These are phyloP conservation scores for Clarias magur DNA, from an alignment of 2,113 vertebrate genomes.

Conservation along the genomic window DNA sequence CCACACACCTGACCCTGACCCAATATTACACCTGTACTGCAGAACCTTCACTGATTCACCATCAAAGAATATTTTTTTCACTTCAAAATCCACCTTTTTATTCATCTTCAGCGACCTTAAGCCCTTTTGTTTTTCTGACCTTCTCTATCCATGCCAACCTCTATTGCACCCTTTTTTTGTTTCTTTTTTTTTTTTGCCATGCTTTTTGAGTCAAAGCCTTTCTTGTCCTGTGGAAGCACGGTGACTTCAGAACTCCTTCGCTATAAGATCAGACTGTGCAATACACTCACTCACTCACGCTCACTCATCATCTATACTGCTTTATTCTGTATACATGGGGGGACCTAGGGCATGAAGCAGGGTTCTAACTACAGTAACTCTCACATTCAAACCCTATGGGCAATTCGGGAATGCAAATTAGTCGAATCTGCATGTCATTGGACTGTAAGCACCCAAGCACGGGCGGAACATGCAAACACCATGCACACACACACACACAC, in stretches of 20 bases:
- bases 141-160: background rate
- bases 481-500: too few relatives aligned
- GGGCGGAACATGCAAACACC: too few relatives aligned
- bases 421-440: too few relatives aligned
- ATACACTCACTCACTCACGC: background rate
- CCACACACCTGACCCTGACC: background rate
- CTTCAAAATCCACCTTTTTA: background rate
- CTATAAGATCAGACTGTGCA: background rate
- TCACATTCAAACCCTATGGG: too few relatives aligned
- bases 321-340: too few relatives aligned
- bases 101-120: background rate
- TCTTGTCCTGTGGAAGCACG: background rate
- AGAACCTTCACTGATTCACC: background rate
- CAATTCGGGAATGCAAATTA: too few relatives aligned
- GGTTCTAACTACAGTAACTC: too few relatives aligned
- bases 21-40: background rate
- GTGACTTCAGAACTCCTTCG: background rate
- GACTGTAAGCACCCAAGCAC: too few relatives aligned
- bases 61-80: background rate
- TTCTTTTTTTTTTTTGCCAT: background rate
- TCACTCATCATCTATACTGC: too few relatives aligned
- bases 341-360: too few relatives aligned
- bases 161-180: background rate
- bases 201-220: background rate
- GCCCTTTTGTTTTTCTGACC: background rate